Percentiles rank a stretch among this genome's conserved stretches.
These are phyloP conservation scores for Typhlichthys eigenmanni DNA, from an alignment of 2,797 vertebrate species.

Conservation along the genomic window DNA sequence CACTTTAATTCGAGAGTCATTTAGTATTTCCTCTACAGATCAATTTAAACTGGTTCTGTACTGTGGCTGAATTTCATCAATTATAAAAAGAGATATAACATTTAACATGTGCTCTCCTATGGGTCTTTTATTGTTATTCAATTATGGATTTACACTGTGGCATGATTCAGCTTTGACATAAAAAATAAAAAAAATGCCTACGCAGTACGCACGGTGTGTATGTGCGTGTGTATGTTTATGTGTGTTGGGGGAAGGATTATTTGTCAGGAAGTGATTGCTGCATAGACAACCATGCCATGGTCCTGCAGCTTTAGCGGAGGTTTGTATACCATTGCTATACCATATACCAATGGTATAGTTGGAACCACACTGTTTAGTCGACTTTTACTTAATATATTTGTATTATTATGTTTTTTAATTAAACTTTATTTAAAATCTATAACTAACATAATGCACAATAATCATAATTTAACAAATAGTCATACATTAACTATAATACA, in stretches of 20 bases:
- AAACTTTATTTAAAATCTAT: no score
- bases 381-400: no score
- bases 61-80: neutral
- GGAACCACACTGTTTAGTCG: no score
- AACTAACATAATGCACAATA: no score
- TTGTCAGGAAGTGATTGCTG: conserved; percentile 40
- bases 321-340: no score
- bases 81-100: neutral
- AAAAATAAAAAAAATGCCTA: no score
- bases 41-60: no score
- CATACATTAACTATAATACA: no score
- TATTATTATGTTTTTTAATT: no score
- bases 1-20: neutral
- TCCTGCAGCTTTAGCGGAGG: conserved; percentile 24
- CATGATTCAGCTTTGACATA: no score
- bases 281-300: conserved; percentile 16
- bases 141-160: neutral
- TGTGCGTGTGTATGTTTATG: conserved; percentile 6
- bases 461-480: no score
- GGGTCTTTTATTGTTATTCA: neutral
- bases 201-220: neutral
- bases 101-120: neutral
- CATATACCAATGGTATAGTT: no score
- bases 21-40: neutral
- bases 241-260: conserved; percentile 3